These are phyloP conservation scores for Marcusenius ussheri DNA, from an alignment of 2,113 vertebrate species.

Conservation along the genomic window DNA sequence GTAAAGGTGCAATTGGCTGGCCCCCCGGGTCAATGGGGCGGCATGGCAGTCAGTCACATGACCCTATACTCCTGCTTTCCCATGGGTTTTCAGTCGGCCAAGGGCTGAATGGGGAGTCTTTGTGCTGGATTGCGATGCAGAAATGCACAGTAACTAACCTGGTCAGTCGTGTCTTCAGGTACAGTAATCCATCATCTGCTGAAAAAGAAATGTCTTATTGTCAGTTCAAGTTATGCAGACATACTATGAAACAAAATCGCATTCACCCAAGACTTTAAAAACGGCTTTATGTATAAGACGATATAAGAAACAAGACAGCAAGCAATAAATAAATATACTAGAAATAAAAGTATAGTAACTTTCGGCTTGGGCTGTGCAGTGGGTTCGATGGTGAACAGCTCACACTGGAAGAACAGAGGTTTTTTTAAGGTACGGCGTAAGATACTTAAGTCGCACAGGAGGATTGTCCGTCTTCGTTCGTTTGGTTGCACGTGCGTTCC, in stretches of 20 bases:
- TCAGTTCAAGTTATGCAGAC: background rate
- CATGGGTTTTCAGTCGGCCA: background rate
- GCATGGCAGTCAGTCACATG: background rate
- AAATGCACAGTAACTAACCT: background rate
- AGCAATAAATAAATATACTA: background rate
- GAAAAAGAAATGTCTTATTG: background rate
- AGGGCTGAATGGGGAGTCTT: background rate
- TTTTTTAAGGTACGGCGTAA: background rate
- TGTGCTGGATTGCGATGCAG: background rate
- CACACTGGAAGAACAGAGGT: background rate
- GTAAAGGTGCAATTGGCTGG: background rate
- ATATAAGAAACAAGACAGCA: background rate
- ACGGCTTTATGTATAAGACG: background rate
- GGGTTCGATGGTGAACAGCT: background rate
- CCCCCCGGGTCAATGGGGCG: too few species aligned
- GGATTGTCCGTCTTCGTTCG: background rate
- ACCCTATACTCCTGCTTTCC: background rate
- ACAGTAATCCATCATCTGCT: background rate
- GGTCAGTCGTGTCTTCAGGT: background rate
- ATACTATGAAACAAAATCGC: background rate
- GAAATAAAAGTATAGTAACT: background rate
- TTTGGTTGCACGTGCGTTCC: background rate
- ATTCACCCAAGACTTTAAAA: background rate
- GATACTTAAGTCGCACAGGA: background rate
- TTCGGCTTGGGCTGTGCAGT: background rate